Evolutionary conservation across 1,140 invertebrate species (phyloP).

Genomic region (Pygmarrhopalites habei): DNA sequence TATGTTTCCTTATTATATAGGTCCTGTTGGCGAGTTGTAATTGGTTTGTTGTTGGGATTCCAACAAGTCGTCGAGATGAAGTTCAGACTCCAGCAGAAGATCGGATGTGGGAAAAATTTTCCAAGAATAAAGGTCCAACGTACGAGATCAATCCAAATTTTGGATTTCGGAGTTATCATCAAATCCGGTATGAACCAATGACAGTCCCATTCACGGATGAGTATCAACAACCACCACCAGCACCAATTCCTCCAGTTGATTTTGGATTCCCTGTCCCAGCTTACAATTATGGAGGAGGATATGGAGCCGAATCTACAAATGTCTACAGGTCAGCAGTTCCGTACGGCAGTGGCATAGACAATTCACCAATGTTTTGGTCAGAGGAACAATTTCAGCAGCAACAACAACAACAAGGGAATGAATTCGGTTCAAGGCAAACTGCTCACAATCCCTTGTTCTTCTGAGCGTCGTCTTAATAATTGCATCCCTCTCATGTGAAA

Average conservation of each 20-base stretch:
- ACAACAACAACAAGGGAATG: background rate
- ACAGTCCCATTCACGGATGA: slow-evolving; percentile 21
- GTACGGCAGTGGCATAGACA: background rate
- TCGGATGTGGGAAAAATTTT: background rate
- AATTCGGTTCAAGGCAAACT: background rate
- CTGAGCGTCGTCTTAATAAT: no score
- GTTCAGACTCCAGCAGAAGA: slow-evolving; percentile 21
- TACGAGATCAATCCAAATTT: slow-evolving; percentile 39
- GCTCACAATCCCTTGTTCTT: background rate
- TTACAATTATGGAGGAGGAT: background rate
- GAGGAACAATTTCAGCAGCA: background rate
- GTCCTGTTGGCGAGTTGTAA: background rate
- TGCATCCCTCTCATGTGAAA: no score
- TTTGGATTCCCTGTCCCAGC: background rate
- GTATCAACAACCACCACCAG: background rate
- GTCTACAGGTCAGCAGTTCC: background rate
- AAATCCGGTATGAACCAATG: slow-evolving; percentile 37
- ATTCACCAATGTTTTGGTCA: background rate
- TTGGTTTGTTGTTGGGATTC: background rate
- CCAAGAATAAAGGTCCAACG: background rate
- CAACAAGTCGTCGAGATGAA: background rate
- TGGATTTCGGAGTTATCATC: slow-evolving; percentile 37
- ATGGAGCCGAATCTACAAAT: no score
- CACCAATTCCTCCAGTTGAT: background rate
- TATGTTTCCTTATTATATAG: background rate